Conservation (phyloP, 2,113 vertebrate species). For the Fulmarus glacialis region DNA sequence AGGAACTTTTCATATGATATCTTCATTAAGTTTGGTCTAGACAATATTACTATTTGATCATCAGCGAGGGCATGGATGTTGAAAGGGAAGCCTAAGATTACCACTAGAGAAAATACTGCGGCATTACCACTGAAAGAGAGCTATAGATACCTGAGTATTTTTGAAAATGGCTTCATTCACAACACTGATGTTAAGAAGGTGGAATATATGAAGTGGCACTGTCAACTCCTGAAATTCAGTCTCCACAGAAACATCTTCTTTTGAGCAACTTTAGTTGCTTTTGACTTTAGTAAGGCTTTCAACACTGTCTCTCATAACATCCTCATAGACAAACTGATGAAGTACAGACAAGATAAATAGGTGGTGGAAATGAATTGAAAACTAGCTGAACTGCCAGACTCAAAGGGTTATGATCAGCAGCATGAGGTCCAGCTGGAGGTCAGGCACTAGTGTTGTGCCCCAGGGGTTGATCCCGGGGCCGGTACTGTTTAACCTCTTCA, state of each 20-base stretch:
- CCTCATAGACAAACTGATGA: background rate
- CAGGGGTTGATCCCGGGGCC: background rate
- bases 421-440: background rate
- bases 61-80: background rate
- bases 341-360: background rate
- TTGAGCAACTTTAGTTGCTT: no score
- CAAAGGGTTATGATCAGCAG: background rate
- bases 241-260: background rate
- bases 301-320: background rate
- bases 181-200: background rate
- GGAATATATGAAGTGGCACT: background rate
- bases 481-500: background rate
- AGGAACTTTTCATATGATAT: background rate
- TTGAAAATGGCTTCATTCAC: background rate
- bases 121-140: background rate
- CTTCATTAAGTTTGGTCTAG: background rate
- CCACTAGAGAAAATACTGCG: background rate
- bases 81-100: background rate
- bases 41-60: background rate
- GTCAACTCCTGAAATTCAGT: background rate
- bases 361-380: background rate
- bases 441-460: background rate
- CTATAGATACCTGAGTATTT: background rate
- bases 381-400: background rate
- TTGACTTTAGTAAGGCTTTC: background rate